Conservation (phyloP, 2,113 vertebrate genomes). For the Sinocyclocheilus anshuiensis region DNA sequence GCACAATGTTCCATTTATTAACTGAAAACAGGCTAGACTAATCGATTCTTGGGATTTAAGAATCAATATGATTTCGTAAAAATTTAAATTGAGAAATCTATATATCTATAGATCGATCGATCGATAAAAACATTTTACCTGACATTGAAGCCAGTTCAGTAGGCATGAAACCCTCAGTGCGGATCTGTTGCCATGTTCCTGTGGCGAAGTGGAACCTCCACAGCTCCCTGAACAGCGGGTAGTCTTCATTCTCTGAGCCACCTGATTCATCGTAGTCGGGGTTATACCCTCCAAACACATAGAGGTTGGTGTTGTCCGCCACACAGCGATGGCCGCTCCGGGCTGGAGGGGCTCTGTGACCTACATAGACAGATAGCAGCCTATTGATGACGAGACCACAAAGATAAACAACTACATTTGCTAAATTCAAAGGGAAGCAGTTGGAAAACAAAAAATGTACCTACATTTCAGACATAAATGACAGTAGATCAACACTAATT, state of each 20-base stretch:
- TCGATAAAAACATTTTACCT: conserved; percentile 70
- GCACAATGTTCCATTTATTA: no score
- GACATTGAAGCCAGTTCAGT: conserved; percentile 98
- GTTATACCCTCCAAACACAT: conserved; percentile 97
- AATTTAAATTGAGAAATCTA: no score
- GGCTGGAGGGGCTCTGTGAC: conserved; percentile 85
- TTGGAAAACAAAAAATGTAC: not conserved
- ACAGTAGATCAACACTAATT: not conserved
- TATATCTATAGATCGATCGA: no score
- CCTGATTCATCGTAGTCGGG: conserved; percentile 95
- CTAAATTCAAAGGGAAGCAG: not conserved
- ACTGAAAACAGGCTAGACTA: no score
- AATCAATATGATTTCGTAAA: no score
- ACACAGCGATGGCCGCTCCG: conserved; percentile 96
- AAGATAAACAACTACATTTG: not conserved
- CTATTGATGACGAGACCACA: not conserved
- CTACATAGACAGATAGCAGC: conserved; percentile 66
- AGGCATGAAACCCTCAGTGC: conserved; percentile 95
- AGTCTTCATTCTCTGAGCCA: conserved; percentile 92
- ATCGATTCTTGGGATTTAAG: no score
- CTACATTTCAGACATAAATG: not conserved
- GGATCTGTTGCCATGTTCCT: conserved; percentile 94
- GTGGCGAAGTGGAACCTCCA: conserved; percentile 97
- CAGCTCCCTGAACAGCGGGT: conserved; percentile 94
- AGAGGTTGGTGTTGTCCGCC: conserved; percentile 90